phyloP scores from a whole-genome alignment of 2,113 vertebrate species.

The Polypterus senegalus region DNA sequence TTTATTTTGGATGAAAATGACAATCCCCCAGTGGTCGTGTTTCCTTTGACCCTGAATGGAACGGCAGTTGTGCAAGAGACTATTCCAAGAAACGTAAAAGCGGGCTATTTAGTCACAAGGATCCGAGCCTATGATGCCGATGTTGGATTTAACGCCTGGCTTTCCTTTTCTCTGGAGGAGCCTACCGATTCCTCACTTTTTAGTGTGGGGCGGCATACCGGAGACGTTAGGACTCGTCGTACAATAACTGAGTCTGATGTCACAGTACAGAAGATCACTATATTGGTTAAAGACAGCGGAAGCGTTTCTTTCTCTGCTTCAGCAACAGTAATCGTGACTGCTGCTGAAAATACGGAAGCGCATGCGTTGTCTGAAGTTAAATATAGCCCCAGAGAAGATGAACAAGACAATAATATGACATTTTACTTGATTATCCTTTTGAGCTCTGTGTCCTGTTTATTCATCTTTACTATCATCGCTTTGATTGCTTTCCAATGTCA shows the following conservation, averaged over 20 bases:
- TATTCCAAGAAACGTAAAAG: too few relatives aligned
- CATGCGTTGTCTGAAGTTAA: background rate
- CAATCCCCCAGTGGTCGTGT: too few relatives aligned
- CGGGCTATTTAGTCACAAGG: too few relatives aligned
- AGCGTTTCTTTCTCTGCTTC: background rate
- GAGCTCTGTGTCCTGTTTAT: conserved; percentile 23
- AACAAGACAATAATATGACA: conserved; percentile 16
- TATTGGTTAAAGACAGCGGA: conserved; percentile 20
- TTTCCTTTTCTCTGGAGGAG: too few relatives aligned
- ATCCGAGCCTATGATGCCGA: too few relatives aligned
- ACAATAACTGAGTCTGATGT: conserved; percentile 24
- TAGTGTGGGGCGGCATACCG: conserved; percentile 22
- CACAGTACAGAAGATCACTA: conserved; percentile 19
- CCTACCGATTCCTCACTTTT: too few relatives aligned
- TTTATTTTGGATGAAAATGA: conserved; percentile 41
- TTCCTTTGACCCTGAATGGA: too few relatives aligned
- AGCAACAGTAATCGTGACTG: background rate
- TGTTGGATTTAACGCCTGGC: too few relatives aligned
- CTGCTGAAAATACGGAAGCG: background rate
- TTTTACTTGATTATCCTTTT: conserved; percentile 25
- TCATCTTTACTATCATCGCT: conserved; percentile 22
- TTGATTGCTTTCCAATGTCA: conserved; percentile 18
- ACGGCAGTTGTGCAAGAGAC: too few relatives aligned
- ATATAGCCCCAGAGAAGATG: conserved; percentile 9
- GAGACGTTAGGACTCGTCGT: conserved; percentile 24